Evolutionary conservation across 2,113 vertebrate genomes (phyloP).

Genomic region (Antennarius striatus): DNA sequence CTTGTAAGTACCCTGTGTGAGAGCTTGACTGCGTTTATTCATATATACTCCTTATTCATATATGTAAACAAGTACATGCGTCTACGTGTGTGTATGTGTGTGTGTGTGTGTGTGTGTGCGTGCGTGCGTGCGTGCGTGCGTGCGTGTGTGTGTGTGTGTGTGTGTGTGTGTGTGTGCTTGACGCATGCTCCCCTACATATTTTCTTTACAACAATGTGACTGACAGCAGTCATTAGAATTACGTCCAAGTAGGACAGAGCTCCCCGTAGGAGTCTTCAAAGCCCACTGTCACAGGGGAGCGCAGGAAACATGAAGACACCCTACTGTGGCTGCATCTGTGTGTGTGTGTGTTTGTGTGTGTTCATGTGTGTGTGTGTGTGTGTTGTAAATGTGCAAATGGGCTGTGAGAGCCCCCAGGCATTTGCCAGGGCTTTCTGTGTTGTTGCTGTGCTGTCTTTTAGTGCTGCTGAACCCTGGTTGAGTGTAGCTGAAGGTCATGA

Average conservation of each 20-base stretch:
- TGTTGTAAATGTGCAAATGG: neutral
- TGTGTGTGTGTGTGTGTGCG: neutral
- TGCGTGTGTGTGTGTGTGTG: neutral
- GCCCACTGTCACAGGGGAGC: slow-evolving; percentile 41
- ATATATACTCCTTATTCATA: slow-evolving; percentile 5
- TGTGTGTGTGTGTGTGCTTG: slow-evolving; percentile 2
- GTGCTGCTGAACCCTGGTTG: no score
- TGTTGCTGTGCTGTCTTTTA: slow-evolving; percentile 1
- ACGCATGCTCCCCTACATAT: slow-evolving; percentile 1
- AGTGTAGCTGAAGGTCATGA: no score
- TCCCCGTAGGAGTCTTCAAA: slow-evolving; percentile 70
- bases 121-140: slow-evolving; percentile 11
- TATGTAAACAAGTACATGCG: slow-evolving; percentile 1
- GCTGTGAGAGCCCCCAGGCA: neutral
- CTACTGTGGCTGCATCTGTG: slow-evolving; percentile 47
- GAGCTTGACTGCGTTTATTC: slow-evolving; percentile 12
- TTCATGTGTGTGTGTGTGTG: no score
- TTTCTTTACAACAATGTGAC: slow-evolving; percentile 54
- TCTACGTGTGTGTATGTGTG: slow-evolving; percentile 12
- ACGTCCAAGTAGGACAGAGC: slow-evolving; percentile 71
- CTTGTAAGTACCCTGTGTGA: slow-evolving; percentile 11
- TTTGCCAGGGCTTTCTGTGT: neutral
- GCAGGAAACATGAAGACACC: slow-evolving; percentile 43
- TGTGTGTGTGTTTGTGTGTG: slow-evolving; percentile 1
- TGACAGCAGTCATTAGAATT: slow-evolving; percentile 75